A percentile compares a stretch with the other conserved stretches of the same genome.
Conservation (phyloP, 2,888 invertebrate species). For the Phasia obesa region DNA sequence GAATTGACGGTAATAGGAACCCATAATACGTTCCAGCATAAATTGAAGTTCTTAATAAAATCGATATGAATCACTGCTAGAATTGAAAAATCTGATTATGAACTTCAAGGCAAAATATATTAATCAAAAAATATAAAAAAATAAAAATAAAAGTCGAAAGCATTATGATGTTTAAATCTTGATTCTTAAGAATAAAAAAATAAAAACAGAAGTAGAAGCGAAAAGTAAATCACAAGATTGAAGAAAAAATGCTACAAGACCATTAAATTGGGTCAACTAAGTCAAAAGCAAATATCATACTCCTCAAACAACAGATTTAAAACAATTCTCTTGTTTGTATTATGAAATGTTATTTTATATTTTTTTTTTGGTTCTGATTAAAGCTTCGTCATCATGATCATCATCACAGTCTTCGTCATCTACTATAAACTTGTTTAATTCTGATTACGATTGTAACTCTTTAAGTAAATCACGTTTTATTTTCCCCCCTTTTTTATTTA, state of each 20-base stretch:
- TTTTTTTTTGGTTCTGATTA: slow-evolving; percentile 35
- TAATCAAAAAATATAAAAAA: no score
- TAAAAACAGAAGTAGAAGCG: not conserved
- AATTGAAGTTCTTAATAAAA: not conserved
- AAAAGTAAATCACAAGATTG: not conserved
- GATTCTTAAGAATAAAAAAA: not conserved
- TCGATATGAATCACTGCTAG: slow-evolving; percentile 31
- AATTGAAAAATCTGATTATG: slow-evolving; percentile 29
- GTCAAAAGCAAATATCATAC: slow-evolving; percentile 27
- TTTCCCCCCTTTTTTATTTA: not conserved
- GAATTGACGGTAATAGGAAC: no score
- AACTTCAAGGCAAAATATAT: slow-evolving; percentile 14
- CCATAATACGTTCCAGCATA: no score
- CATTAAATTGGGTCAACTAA: slow-evolving; percentile 59
- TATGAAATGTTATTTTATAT: slow-evolving; percentile 10
- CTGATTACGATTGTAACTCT: slow-evolving; percentile 39
- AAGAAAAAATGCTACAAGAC: slow-evolving; percentile 19
- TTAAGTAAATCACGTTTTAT: slow-evolving; percentile 48
- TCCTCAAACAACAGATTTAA: slow-evolving; percentile 4
- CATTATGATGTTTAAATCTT: slow-evolving; percentile 17
- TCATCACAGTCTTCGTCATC: slow-evolving; percentile 16
- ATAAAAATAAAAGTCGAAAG: not conserved
- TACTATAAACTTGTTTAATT: not conserved
- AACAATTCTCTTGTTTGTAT: slow-evolving; percentile 31
- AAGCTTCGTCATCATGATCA: slow-evolving; percentile 36